Percentiles rank a stretch among this genome's conserved stretches.
Evolutionary conservation across 2,888 invertebrate species (phyloP).

Genomic region (Caenorhabditis uteleia): DNA sequence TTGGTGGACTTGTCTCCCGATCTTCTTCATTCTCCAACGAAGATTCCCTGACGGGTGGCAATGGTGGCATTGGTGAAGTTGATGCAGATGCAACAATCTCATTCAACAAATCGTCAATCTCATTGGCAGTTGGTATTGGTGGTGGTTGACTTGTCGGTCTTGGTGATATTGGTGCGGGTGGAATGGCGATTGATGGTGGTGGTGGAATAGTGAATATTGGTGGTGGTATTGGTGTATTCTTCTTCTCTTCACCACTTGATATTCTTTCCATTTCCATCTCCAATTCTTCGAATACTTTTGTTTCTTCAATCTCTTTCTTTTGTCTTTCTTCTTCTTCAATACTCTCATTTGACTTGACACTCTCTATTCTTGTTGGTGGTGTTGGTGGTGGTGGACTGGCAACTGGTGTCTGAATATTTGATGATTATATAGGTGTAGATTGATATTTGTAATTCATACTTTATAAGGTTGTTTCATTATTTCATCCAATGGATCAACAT

Average conservation of each 20-base stretch:
- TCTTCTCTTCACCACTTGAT: background rate
- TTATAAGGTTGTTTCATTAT: conserved; percentile 13
- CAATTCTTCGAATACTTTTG: conserved; percentile 25
- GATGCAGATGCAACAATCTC: background rate
- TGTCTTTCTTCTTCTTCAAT: conserved; percentile 31
- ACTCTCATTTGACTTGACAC: conserved; percentile 21
- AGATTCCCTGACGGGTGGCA: background rate
- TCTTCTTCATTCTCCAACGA: conserved; percentile 11
- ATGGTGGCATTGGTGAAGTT: background rate
- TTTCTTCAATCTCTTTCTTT: conserved; percentile 25
- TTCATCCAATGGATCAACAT: conserved; percentile 20
- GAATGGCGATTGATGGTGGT: conserved; percentile 13
- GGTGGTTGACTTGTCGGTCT: conserved; percentile 21
- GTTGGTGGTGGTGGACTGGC: conserved; percentile 6
- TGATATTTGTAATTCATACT: conserved; percentile 11
- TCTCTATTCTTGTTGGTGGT: conserved; percentile 5
- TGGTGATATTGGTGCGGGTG: conserved; percentile 27
- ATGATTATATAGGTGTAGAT: background rate
- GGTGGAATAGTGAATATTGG: conserved; percentile 21
- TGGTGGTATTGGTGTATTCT: conserved; percentile 20
- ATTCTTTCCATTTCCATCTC: conserved; percentile 27
- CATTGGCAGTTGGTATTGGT: background rate
- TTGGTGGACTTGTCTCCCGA: conserved; percentile 5
- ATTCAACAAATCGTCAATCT: background rate
- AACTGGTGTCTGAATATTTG: conserved; percentile 1